A percentile compares a stretch with the other conserved stretches of the same genome.
phyloP scores from a whole-genome alignment of 2,888 invertebrate genomes.

The Diaprepes abbreviatus region DNA sequence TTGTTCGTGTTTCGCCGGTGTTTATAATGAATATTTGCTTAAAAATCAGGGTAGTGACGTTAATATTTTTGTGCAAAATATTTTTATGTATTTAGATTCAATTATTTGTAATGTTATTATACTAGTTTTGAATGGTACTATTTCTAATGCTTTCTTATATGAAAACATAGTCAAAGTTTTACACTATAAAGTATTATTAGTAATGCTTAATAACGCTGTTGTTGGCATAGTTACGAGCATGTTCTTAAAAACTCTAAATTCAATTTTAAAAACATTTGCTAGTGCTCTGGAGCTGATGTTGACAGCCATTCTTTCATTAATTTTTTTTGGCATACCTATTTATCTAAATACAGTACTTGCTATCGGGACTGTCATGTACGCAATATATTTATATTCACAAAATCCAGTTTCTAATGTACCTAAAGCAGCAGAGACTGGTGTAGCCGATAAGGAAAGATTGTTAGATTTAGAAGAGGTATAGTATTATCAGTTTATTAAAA shows the following conservation, averaged over 20 bases:
- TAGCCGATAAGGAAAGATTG: constrained; percentile 20
- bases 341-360: constrained; percentile 85
- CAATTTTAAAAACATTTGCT: constrained; percentile 95
- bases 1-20: constrained; percentile 94
- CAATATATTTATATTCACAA: constrained; percentile 89
- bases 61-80: constrained; percentile 93
- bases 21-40: constrained; percentile 94
- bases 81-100: constrained; percentile 95
- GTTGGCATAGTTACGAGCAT: constrained; percentile 95
- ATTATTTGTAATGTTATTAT: constrained; percentile 90
- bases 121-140: constrained; percentile 77
- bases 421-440: constrained; percentile 31
- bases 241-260: constrained; percentile 92
- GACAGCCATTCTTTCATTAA: constrained; percentile 89
- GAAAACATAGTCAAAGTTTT: constrained; percentile 72
- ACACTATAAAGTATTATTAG: constrained; percentile 80
- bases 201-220: constrained; percentile 90
- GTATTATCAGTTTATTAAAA: neutral
- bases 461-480: constrained; percentile 44
- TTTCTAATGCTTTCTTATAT: constrained; percentile 73
- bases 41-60: constrained; percentile 88
- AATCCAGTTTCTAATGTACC: constrained; percentile 82
- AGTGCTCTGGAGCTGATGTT: constrained; percentile 92
- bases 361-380: constrained; percentile 85
- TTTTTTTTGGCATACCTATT: constrained; percentile 88